Base-by-base conservation (phyloP, 2,888 invertebrate species). In the Taenaris catops region DNA sequence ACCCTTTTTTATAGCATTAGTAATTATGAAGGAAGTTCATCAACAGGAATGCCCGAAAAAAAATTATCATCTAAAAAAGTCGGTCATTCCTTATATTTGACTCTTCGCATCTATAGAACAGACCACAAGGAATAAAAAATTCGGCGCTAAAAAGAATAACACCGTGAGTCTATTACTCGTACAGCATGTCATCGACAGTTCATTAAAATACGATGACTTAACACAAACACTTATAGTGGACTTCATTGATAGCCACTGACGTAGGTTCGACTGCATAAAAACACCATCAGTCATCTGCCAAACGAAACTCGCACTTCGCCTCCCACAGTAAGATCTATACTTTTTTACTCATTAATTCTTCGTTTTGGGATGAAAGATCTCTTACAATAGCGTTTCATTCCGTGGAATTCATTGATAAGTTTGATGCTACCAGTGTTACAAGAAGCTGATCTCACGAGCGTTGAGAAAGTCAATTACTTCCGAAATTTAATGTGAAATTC, bases 151-250 rank as follows among this genome's bases (percentile, higher is more conserved):
- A 83, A 83, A 80, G 81, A 81, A 83, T 78, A 78, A 75, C 78
- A 69, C 70, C 62, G 72, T 61, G 70, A 76, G 79, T 84, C 84
- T 79, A 83, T 86, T 83, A 84, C 78, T 70, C 68, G 76, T 83
- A 76, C 72, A 70, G 83, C 86, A 78, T 83, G 86, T 86, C 86
- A 86, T 86, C 84, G 81, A 71, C 65, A 75, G 73, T 84, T 86
- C 86, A 86, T 86, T 86, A 86, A 86, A 86, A 86, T 73, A 58
- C 80, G 81, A 86, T 86, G 86, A 86, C 86, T 86, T 69, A 69
- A 81, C 86, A 84, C 66, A 81, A 84, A 81, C 69, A 76, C 61
- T 31, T 60, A 74, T 73, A 79, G 74, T 81, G 79, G 78, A 80
- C 83, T 86, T 84, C 86, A 86, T 86, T 86, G 86, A 86, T 83